These are phyloP conservation scores for Zygogramma bicolorata DNA, from an alignment of 2,888 invertebrate genomes.

Conservation along the genomic window DNA sequence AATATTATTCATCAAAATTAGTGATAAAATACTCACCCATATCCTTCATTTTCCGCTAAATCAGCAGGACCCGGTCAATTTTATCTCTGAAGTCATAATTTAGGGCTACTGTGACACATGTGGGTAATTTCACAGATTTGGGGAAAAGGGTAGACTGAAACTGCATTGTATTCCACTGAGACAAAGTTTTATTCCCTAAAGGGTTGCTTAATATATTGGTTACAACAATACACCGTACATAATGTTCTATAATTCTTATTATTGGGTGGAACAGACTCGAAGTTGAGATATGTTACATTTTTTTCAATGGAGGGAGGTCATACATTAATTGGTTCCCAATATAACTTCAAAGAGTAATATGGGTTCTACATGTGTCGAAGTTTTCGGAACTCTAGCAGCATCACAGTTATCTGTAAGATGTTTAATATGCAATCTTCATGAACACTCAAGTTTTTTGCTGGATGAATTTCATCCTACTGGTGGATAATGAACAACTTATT, in stretches of 20 bases:
- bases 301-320: not conserved
- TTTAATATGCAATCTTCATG: too few species aligned
- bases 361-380: too few species aligned
- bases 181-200: slow-evolving; percentile 54
- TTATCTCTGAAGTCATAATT: slow-evolving; percentile 56
- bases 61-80: slow-evolving; percentile 34
- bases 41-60: slow-evolving; percentile 42
- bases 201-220: slow-evolving; percentile 48
- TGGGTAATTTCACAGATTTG: slow-evolving; percentile 57
- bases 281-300: slow-evolving; percentile 42
- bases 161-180: slow-evolving; percentile 55
- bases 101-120: slow-evolving; percentile 55
- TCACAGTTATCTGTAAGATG: too few species aligned
- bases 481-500: too few species aligned
- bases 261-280: slow-evolving; percentile 47
- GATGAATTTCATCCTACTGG: too few species aligned
- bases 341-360: not conserved
- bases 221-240: slow-evolving; percentile 48
- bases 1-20: not conserved
- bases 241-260: slow-evolving; percentile 45
- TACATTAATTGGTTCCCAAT: not conserved
- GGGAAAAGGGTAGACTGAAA: slow-evolving; percentile 56
- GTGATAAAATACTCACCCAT: slow-evolving; percentile 39
- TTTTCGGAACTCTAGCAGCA: too few species aligned
- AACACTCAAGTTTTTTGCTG: too few species aligned